A percentile compares a stretch with the other conserved stretches of the same genome.
phyloP scores from a whole-genome alignment of 2,113 vertebrate species.

The Lophotis ruficrista region DNA sequence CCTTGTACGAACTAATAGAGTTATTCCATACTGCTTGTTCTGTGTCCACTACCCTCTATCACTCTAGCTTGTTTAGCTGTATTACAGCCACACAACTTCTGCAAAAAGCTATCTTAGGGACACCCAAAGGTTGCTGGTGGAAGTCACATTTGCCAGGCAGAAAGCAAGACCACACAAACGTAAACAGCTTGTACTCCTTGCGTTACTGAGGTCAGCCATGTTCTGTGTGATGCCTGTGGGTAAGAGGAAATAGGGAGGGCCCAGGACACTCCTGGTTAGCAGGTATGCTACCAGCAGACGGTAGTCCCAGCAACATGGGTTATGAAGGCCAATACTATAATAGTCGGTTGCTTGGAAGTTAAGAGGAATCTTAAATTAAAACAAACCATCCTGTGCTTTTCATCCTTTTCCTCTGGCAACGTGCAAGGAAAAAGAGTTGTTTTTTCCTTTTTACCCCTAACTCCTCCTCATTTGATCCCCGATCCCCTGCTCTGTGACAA shows the following conservation, averaged over 20 bases:
- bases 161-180: rapidly evolving
- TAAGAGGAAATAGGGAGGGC: no score
- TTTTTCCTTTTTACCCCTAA: neutral
- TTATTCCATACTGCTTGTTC: neutral
- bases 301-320: neutral
- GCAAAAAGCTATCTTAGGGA: neutral
- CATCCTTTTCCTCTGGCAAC: neutral
- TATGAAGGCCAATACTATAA: neutral
- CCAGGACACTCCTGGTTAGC: neutral
- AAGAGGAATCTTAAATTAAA: neutral
- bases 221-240: neutral
- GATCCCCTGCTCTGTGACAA: neutral
- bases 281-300: neutral
- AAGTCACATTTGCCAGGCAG: neutral
- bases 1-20: no score
- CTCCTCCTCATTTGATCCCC: neutral
- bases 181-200: rapidly evolving
- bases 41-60: neutral
- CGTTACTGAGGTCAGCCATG: neutral
- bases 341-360: neutral
- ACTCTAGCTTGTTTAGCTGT: neutral
- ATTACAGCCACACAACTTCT: neutral
- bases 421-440: neutral
- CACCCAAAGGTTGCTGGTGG: neutral
- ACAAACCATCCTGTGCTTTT: neutral